Percentiles rank a stretch among this genome's conserved stretches.
Conservation (phyloP, 2,888 invertebrate species). For the Tetheella fluctuosa region DNA sequence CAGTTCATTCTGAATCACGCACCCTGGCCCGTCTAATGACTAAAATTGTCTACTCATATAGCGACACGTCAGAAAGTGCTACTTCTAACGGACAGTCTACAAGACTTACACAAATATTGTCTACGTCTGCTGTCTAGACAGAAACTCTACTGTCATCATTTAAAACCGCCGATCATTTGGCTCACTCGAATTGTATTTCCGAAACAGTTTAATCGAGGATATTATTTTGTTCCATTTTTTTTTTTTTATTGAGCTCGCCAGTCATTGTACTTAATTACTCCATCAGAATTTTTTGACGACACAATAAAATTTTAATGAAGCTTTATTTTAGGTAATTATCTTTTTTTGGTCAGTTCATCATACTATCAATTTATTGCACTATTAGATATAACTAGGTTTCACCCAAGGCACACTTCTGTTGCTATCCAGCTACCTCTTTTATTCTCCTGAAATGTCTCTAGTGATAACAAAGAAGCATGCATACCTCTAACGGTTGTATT, state of each 20-base stretch:
- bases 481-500: not conserved
- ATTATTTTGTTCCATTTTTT: not conserved
- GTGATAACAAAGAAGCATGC: too few relatives aligned
- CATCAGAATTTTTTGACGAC: not conserved
- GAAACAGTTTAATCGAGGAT: not conserved
- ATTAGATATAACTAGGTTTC: not conserved
- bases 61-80: slow-evolving; percentile 6
- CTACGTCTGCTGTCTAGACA: slow-evolving; percentile 5
- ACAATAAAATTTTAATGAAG: not conserved
- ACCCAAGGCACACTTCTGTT: not conserved
- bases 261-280: not conserved
- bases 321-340: not conserved
- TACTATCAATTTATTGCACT: not conserved
- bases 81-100: not conserved
- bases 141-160: not conserved
- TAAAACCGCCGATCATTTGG: not conserved
- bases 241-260: not conserved
- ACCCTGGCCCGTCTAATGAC: not conserved
- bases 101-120: not conserved
- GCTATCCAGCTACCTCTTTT: too few relatives aligned
- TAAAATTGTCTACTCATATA: not conserved
- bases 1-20: not conserved
- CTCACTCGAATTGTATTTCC: not conserved
- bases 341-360: not conserved
- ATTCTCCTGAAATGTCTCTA: too few relatives aligned